Percentiles rank a stretch among this genome's conserved stretches.
phyloP scores from a whole-genome alignment of 2,888 invertebrate species.

The Entomobrya proxima region DNA sequence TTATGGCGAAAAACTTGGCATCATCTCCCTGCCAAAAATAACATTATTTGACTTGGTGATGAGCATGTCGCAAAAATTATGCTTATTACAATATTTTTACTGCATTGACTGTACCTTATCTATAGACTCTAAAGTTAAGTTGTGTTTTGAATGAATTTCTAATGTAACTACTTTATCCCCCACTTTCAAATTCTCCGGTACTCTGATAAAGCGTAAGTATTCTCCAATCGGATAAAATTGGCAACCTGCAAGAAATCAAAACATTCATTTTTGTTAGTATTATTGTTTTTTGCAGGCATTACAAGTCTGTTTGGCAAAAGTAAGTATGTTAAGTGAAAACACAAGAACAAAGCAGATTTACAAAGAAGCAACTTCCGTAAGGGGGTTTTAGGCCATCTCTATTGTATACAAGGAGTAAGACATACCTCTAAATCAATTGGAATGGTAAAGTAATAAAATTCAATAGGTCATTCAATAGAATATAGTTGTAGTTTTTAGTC shows the following conservation, averaged over 20 bases:
- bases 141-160: constrained; percentile 89
- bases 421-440: neutral
- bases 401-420: neutral
- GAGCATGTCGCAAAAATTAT: too few relatives aligned
- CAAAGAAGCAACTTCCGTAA: constrained; percentile 7
- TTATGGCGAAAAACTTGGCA: constrained; percentile 84
- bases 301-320: neutral
- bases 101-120: constrained; percentile 80
- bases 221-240: constrained; percentile 88
- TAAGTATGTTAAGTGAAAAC: constrained; percentile 23
- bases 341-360: neutral
- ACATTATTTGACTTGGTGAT: too few relatives aligned
- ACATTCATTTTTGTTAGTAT: neutral
- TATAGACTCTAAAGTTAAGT: constrained; percentile 84
- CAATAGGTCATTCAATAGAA: constrained; percentile 26
- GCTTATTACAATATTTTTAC: neutral
- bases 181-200: constrained; percentile 87
- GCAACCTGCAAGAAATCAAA: constrained; percentile 81
- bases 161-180: constrained; percentile 87
- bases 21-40: constrained; percentile 81
- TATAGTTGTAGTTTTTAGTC: neutral
- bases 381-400: neutral
- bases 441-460: neutral
- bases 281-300: neutral
- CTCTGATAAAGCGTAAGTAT: constrained; percentile 89